Percentiles rank a stretch among this genome's conserved stretches.
phyloP scores from a whole-genome alignment of 2,113 vertebrate genomes.

The Stomatorhinus ivindoensis region DNA sequence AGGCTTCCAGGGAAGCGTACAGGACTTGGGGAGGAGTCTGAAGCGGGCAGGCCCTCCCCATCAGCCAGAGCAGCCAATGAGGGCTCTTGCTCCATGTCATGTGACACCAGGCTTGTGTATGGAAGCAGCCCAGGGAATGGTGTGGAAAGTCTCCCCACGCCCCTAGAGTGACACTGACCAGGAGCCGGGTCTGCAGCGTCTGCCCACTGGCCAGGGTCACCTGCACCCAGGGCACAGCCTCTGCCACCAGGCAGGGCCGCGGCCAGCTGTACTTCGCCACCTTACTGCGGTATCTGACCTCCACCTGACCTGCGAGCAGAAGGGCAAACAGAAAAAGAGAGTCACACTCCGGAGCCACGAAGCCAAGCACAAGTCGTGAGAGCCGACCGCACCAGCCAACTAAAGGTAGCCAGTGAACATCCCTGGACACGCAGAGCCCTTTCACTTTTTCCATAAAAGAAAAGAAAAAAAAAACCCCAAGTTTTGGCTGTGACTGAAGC shows the following conservation, averaged over 20 bases:
- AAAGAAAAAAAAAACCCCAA: slow-evolving; percentile 26
- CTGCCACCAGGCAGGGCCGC: slow-evolving; percentile 54
- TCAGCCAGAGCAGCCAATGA: not conserved
- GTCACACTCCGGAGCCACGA: not conserved
- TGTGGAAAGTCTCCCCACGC: not conserved
- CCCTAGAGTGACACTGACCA: slow-evolving; percentile 67
- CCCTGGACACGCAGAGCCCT: slow-evolving; percentile 7
- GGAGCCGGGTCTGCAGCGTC: slow-evolving; percentile 78
- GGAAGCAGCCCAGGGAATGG: not conserved
- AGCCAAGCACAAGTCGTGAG: not conserved
- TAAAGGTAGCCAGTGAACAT: not conserved
- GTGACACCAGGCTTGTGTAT: not conserved
- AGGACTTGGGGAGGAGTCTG: not conserved
- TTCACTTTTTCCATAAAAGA: slow-evolving; percentile 28
- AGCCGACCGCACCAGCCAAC: not conserved
- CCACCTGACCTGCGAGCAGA: slow-evolving; percentile 66
- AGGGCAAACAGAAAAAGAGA: not conserved
- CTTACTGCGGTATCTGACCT: slow-evolving; percentile 80
- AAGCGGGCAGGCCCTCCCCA: not conserved
- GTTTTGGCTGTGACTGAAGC: slow-evolving; percentile 34
- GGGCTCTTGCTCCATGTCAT: not conserved
- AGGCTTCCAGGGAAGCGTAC: not conserved
- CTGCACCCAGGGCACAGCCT: slow-evolving; percentile 81
- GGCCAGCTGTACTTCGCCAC: slow-evolving; percentile 82
- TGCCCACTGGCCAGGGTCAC: slow-evolving; percentile 79